These are phyloP conservation scores for Timema podura DNA, from an alignment of 2,888 invertebrate genomes.

Conservation along the genomic window DNA sequence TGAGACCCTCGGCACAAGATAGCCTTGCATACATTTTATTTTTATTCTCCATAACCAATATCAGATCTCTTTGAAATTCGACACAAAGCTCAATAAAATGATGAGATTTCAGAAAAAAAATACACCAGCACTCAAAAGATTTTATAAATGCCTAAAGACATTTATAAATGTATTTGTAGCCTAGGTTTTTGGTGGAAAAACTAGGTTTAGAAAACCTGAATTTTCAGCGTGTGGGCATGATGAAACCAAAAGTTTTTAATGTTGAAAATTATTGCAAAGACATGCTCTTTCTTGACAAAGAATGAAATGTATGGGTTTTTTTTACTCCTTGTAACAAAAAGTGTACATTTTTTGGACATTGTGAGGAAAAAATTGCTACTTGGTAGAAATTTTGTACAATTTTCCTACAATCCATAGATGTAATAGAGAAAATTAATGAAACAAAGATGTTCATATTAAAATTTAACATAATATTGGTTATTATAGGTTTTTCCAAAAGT, in stretches of 20 bases:
- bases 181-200: no score
- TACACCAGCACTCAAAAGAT: no score
- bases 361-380: not conserved
- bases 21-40: no score
- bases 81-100: no score
- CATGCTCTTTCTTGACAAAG: not conserved
- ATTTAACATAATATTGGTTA: not conserved
- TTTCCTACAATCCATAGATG: not conserved
- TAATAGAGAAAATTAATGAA: not conserved
- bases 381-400: not conserved
- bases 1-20: no score
- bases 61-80: no score
- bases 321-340: not conserved
- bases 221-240: not conserved
- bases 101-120: no score
- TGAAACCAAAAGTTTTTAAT: constrained; percentile 1
- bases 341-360: not conserved
- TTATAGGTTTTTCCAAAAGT: not conserved
- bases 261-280: constrained; percentile 7
- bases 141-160: no score
- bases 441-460: not conserved
- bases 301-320: not conserved
- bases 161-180: no score
- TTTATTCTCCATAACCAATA: no score
- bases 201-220: no score